Percentiles rank a stretch among this genome's conserved stretches.
Evolutionary conservation across 2,888 invertebrate species (phyloP).

Genomic region (Autographa pulchrina): DNA sequence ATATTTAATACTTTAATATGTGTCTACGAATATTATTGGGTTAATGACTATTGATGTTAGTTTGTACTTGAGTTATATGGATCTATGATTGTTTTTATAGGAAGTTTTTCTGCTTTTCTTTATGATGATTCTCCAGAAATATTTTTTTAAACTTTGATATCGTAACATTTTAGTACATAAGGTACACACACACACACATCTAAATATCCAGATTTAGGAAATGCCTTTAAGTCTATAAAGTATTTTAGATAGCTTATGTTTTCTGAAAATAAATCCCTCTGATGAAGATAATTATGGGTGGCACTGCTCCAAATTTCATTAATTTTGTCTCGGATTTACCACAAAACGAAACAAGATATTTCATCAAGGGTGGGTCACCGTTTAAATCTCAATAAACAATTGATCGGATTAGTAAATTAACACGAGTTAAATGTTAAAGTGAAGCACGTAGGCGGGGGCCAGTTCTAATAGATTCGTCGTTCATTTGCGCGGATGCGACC

Average conservation of each 20-base stretch:
- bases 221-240: no score
- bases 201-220: no score
- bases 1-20: conserved; percentile 52
- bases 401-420: conserved; percentile 56
- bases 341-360: conserved; percentile 6
- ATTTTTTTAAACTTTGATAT: no score
- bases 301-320: not conserved
- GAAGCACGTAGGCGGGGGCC: conserved; percentile 63
- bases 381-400: conserved; percentile 69
- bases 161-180: no score
- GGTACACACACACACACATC: no score
- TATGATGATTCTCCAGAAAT: no score
- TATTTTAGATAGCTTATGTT: no score
- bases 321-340: not conserved
- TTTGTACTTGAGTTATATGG: not conserved
- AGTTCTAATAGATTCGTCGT: conserved; percentile 65
- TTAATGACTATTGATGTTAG: conserved; percentile 11
- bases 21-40: conserved; percentile 38
- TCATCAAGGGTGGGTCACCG: conserved; percentile 34
- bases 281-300: no score
- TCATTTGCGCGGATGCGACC: conserved; percentile 80
- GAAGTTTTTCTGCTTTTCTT: no score
- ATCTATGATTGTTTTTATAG: no score
- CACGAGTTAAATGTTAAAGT: conserved; percentile 55
- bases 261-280: no score